phyloP scores from a whole-genome alignment of 30 jellyfish, hydroid and myxozoan species.

The Aurelia sp. region DNA sequence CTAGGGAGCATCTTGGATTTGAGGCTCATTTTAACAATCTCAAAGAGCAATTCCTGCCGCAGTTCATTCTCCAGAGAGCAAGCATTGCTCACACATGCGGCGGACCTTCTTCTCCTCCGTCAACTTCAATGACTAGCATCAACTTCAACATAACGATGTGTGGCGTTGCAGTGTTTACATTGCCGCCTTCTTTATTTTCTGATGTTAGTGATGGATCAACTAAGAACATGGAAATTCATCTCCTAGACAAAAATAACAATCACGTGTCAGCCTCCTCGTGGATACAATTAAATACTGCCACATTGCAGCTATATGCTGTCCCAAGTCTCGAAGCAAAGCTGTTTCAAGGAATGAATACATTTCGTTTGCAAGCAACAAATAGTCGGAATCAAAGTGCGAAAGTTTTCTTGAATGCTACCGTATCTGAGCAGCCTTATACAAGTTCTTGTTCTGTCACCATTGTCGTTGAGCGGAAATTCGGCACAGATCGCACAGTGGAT shows the following conservation, averaged over 20 bases:
- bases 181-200: constrained; percentile 58
- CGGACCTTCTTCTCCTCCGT: constrained; percentile 79
- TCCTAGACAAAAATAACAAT: constrained; percentile 17
- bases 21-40: constrained; percentile 33
- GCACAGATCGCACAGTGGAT: constrained; percentile 43
- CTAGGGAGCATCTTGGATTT: constrained; percentile 39
- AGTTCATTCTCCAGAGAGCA: constrained; percentile 56
- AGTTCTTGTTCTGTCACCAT: constrained; percentile 77
- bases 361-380: constrained; percentile 71
- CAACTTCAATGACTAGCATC: background rate
- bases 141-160: constrained; percentile 38
- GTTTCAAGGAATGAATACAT: constrained; percentile 4
- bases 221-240: constrained; percentile 34
- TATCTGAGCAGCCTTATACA: constrained; percentile 68
- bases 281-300: constrained; percentile 88
- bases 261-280: constrained; percentile 83
- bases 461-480: constrained; percentile 41
- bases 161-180: constrained; percentile 33
- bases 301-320: constrained; percentile 78
- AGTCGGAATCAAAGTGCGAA: constrained; percentile 52
- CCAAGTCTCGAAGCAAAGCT: constrained; percentile 41
- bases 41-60: constrained; percentile 42
- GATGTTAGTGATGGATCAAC: constrained; percentile 61
- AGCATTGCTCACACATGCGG: constrained; percentile 51
- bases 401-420: constrained; percentile 34